phyloP scores from a whole-genome alignment of 1,140 invertebrate genomes.

The Drosophila pectinifera region DNA sequence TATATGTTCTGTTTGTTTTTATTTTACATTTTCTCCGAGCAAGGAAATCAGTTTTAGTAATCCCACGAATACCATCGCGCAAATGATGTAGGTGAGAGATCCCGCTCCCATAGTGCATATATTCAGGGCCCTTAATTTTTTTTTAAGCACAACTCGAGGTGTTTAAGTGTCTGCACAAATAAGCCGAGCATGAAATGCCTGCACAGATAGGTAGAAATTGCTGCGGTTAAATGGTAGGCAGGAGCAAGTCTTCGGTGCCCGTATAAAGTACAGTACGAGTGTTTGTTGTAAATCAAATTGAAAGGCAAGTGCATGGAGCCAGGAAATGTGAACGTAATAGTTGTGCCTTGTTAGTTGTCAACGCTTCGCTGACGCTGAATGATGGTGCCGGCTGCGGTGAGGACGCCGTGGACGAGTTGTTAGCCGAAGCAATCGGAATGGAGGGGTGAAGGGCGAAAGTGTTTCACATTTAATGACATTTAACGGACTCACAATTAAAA shows the following conservation, averaged over 20 bases:
- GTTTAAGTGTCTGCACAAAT: constrained; percentile 53
- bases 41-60: constrained; percentile 1
- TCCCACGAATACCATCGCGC: neutral
- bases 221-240: constrained; percentile 31
- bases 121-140: constrained; percentile 1
- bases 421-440: constrained; percentile 1
- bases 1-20: no score
- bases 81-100: constrained; percentile 1
- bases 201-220: constrained; percentile 23
- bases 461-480: constrained; percentile 77
- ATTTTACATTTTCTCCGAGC: no score
- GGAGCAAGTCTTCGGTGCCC: constrained; percentile 21
- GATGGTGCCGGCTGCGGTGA: constrained; percentile 34
- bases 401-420: neutral
- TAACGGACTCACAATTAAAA: constrained; percentile 77
- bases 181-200: constrained; percentile 77
- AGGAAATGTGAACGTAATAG: constrained; percentile 69
- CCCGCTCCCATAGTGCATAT: constrained; percentile 14
- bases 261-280: neutral
- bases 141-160: constrained; percentile 30
- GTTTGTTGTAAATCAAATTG: constrained; percentile 70
- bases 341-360: constrained; percentile 78
- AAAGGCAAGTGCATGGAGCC: constrained; percentile 54
- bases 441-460: constrained; percentile 23
- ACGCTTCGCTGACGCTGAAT: constrained; percentile 69